Evolutionary conservation across 2,797 vertebrate genomes (phyloP).

Genomic region (Etheostoma perlongum): DNA sequence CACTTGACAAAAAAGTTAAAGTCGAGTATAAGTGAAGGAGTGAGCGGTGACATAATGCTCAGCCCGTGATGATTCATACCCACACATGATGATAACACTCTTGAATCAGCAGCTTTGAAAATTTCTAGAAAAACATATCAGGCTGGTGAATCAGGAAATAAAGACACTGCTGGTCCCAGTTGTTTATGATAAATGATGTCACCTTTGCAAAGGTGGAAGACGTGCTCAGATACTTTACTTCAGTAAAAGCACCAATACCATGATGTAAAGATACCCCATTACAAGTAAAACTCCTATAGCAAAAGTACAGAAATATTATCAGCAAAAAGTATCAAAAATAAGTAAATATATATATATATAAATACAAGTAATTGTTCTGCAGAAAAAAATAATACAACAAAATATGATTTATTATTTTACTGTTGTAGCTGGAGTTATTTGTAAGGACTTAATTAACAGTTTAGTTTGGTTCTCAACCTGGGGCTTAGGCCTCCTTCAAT

Average conservation of each 20-base stretch:
- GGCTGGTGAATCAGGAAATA: constrained; percentile 13
- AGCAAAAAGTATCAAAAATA: background rate
- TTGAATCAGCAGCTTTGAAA: background rate
- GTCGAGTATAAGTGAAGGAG: background rate
- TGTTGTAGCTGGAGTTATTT: background rate
- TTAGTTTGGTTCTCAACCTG: background rate
- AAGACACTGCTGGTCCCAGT: background rate
- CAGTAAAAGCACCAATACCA: background rate
- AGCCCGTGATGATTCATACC: constrained; percentile 6
- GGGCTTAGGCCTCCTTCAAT: background rate
- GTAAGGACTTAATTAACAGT: background rate
- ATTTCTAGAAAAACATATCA: constrained; percentile 1
- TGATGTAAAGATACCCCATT: background rate
- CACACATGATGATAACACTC: constrained; percentile 6
- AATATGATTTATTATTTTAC: background rate
- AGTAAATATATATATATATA: no score
- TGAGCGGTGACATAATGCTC: constrained; percentile 3
- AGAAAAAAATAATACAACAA: background rate
- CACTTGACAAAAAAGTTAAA: constrained; percentile 9
- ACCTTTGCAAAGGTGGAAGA: background rate
- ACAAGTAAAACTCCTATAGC: background rate
- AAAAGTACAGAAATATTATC: background rate
- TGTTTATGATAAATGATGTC: background rate
- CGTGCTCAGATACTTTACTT: background rate
- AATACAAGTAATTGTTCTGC: background rate